Evolutionary conservation across 1,140 invertebrate species (phyloP).

Genomic region (Vanessa tameamea): DNA sequence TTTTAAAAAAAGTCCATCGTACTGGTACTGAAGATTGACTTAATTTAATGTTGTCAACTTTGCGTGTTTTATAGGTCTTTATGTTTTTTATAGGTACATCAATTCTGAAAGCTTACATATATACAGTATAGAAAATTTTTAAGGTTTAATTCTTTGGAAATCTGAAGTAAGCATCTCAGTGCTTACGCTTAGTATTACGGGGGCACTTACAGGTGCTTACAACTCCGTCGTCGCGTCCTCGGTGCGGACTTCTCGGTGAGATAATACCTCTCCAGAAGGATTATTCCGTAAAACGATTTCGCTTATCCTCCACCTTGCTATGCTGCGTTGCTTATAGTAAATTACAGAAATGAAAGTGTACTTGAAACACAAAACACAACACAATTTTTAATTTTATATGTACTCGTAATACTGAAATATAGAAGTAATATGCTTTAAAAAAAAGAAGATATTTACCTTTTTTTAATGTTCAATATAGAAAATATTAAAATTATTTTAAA

Average conservation of each 20-base stretch:
- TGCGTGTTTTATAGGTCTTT: too few species aligned
- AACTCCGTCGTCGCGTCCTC: slow-evolving; percentile 22
- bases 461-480: too few species aligned
- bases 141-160: slow-evolving; percentile 14
- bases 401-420: neutral
- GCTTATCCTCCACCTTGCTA: slow-evolving; percentile 48
- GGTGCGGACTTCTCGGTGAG: slow-evolving; percentile 44
- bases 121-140: neutral
- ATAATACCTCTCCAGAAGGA: slow-evolving; percentile 60
- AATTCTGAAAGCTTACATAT: neutral
- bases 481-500: too few species aligned
- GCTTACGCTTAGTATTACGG: slow-evolving; percentile 19
- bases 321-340: slow-evolving; percentile 16
- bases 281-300: slow-evolving; percentile 54
- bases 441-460: too few species aligned
- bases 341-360: neutral
- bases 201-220: slow-evolving; percentile 25
- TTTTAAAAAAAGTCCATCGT: too few species aligned
- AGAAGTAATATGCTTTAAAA: neutral
- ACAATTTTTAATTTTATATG: neutral
- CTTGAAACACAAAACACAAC: neutral
- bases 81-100: too few species aligned
- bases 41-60: too few species aligned
- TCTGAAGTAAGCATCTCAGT: slow-evolving; percentile 3
- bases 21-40: too few species aligned